Evolutionary conservation across 1,140 invertebrate genomes (phyloP), one percentile per base, ranked within the genome.

Genomic region (Pristionchus pacificus): DNA sequence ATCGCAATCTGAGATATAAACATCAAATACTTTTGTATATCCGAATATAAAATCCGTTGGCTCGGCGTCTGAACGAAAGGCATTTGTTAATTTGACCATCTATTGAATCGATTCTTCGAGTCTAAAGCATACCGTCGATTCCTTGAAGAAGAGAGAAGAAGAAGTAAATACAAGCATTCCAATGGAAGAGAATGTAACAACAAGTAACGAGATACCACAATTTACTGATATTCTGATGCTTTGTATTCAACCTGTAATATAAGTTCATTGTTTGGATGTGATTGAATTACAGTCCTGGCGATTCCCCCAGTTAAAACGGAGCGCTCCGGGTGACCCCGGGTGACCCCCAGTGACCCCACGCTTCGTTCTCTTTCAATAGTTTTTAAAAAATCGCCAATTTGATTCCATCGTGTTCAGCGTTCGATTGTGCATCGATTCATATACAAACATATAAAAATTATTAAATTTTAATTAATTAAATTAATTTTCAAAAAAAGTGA

Each of bases 131-230:
- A 73, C 70, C n/a, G 27, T 62, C 27, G 1, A 75, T 31, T 38
- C 74, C 74, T 69, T 70, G 61, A 24, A 38, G 13, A 13, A 68
- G 29, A 29, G 64, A 68, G 71, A 75, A 72, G n/a, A 65, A 24
- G 29, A 75, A 75, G 30, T 75, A 75, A 14, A 75, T 63, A 27
- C 58, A 74, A 28, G 74, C 74, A 32, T 75, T 75, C 70, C 65
- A 69, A 60, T 75, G 74, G 62, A 75, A 75, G 0, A 75, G 57
- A 64, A 74, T 63, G 27, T 25, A 49, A 33, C 74, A 75, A 25
- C 65, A 19, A 1, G 28, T 15, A 19, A 32, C 65, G 13, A 75
- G 57, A 30, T 69, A 70, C 24, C 68, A n/a, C 25, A 75, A 74
- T 30, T 72, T 72, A 30, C 61, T 70, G 10, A 49, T 66, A 27